Evolutionary conservation across 2,797 vertebrate genomes (phyloP).

Genomic region (Lacerta agilis): DNA sequence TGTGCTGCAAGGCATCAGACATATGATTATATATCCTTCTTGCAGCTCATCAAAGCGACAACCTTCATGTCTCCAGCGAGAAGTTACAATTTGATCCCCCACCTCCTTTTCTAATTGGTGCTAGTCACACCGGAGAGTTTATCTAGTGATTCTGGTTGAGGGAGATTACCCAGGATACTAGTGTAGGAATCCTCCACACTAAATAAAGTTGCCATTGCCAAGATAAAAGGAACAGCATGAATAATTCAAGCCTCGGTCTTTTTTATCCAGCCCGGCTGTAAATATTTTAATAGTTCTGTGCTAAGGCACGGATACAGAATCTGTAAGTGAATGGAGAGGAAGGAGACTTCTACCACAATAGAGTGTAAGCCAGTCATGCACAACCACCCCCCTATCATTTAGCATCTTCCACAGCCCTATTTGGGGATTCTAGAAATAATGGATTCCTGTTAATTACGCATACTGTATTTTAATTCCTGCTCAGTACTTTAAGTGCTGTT

Average conservation of each 20-base stretch:
- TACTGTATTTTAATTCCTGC: neutral
- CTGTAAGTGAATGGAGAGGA: constrained; percentile 13
- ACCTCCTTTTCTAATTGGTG: neutral
- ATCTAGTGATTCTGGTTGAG: neutral
- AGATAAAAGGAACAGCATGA: constrained; percentile 66
- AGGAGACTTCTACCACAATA: neutral
- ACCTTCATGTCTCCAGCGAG: neutral
- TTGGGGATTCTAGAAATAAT: neutral
- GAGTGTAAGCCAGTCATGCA: neutral
- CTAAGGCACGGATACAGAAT: constrained; percentile 39
- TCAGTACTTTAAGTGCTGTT: neutral
- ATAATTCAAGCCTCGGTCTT: constrained; percentile 67
- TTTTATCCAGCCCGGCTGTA: constrained; percentile 58
- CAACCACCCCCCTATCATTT: neutral
- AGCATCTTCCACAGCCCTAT: neutral
- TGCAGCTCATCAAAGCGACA: neutral
- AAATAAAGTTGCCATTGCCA: constrained; percentile 53
- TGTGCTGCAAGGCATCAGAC: neutral
- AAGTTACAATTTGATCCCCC: neutral
- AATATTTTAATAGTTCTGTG: constrained; percentile 61
- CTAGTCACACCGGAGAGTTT: neutral
- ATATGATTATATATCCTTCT: neutral
- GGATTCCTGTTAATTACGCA: neutral
- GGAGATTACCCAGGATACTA: constrained; percentile 47
- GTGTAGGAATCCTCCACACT: constrained; percentile 30